Conservation (phyloP, 2,888 invertebrate genomes). For the Agrilus cyanescens region DNA sequence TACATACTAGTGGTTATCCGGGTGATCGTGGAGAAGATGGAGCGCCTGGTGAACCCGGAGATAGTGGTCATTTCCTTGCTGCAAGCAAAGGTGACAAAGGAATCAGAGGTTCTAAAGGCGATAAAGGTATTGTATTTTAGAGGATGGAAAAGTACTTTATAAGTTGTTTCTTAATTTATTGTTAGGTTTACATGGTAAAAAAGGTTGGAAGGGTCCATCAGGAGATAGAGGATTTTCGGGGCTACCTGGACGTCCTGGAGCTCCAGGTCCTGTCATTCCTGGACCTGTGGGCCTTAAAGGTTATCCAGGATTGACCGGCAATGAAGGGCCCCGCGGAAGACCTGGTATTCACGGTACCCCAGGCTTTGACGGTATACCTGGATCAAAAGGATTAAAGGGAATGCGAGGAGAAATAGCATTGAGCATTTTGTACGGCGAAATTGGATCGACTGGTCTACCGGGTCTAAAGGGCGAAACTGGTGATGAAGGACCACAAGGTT, state of each 20-base stretch:
- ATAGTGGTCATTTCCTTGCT: constrained; percentile 14
- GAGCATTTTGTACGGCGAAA: constrained; percentile 39
- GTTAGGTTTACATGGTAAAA: constrained; percentile 22
- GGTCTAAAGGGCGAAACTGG: constrained; percentile 33
- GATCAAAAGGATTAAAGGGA: constrained; percentile 37
- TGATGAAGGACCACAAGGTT: constrained; percentile 32
- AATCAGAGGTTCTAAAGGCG: constrained; percentile 35
- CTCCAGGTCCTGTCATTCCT: constrained; percentile 26
- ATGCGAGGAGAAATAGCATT: constrained; percentile 44
- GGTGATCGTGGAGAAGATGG: constrained; percentile 37
- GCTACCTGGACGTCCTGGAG: constrained; percentile 31
- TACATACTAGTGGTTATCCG: constrained; percentile 2
- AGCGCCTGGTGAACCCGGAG: constrained; percentile 28
- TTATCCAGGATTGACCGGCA: constrained; percentile 51
- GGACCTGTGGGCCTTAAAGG: constrained; percentile 57
- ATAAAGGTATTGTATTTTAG: constrained; percentile 23
- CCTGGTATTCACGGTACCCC: constrained; percentile 26
- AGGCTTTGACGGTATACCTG: constrained; percentile 24
- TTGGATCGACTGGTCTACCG: constrained; percentile 31
- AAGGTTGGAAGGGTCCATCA: constrained; percentile 44
- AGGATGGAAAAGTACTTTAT: constrained; percentile 11
- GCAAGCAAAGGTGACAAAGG: constrained; percentile 33
- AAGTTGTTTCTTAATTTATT: constrained; percentile 1
- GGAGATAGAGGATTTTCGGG: constrained; percentile 46
- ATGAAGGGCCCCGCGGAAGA: constrained; percentile 50